phyloP scores from a whole-genome alignment of 2,113 vertebrate genomes.

The Strigops habroptila region DNA sequence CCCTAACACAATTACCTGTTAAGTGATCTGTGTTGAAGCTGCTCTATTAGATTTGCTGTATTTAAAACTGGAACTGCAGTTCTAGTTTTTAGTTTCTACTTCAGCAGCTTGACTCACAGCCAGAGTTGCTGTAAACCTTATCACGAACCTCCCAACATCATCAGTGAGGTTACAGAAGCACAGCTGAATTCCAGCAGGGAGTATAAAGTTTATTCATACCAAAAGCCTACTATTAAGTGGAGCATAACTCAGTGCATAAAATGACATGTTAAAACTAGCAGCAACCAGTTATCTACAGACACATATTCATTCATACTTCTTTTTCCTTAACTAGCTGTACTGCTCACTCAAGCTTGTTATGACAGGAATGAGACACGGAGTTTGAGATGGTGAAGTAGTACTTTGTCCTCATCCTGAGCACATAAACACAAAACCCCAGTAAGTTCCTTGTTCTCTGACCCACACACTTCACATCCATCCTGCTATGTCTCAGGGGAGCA shows the following conservation, averaged over 20 bases:
- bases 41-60: background rate
- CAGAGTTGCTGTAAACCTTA: background rate
- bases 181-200: background rate
- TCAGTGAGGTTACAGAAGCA: background rate
- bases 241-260: background rate
- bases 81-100: background rate
- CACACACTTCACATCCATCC: background rate
- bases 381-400: fast-evolving
- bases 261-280: background rate
- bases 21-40: background rate
- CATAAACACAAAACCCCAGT: background rate
- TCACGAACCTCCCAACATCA: background rate
- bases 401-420: background rate
- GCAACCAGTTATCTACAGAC: background rate
- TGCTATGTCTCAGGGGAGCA: fast-evolving
- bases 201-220: background rate
- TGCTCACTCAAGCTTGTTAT: background rate
- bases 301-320: background rate
- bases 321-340: background rate
- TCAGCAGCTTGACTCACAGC: background rate
- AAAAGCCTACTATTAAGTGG: background rate
- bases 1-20: background rate
- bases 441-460: background rate
- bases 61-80: background rate
- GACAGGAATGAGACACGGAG: background rate